Base-by-base conservation (phyloP, 2,113 vertebrate genomes). In the Chrysochloris asiatica region DNA sequence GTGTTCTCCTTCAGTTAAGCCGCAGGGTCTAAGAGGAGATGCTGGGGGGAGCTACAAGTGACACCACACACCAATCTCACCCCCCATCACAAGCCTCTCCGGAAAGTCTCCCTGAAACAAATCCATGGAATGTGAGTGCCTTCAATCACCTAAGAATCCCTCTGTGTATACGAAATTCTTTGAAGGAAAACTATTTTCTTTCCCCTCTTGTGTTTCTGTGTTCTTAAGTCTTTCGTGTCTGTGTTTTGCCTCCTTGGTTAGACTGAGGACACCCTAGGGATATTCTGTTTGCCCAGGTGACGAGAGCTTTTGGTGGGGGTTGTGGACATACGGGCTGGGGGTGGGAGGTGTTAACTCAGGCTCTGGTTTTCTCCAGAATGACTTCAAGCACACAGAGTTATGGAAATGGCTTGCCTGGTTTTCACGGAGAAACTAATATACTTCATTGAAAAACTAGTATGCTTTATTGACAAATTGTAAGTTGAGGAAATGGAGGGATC, bases 211-310 rank as follows among this genome's bases (percentile, higher is more conserved):
- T 85, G 80, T 86, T 72, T 82, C 38, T 91, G 83, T 76, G 5
- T 82, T 65, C 80, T 89, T 61, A 72, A 69, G 77, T 56, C 83
- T 88, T 85, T 93, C 28, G 24, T 83, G 79, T 88, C 87, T 83
- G 26, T 69, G 52, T 83, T 90, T 92, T 83, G 65, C 85, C 77
- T 93, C 73, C 59, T 77, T 2, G 0, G 21, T 87, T 77, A 71
- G 82, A 77, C 36, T 21, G 65, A 87, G 83, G 78, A 83, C 38
- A 71, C 79, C 71, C 63, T 11, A 45, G 89, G 81, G 85, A 78
- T 38, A 77, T 36, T 65, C 87, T 88, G 87, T 72, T 81, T 85
- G 79, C 41, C 75, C 89, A 36, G 76, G 89, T 86, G 63, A 54
- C 61, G 8, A 1, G 80, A 93, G 69, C 36, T 76, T 26, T 67